Conservation (phyloP, 1,140 invertebrate genomes). For the Euwallacea similis region DNA sequence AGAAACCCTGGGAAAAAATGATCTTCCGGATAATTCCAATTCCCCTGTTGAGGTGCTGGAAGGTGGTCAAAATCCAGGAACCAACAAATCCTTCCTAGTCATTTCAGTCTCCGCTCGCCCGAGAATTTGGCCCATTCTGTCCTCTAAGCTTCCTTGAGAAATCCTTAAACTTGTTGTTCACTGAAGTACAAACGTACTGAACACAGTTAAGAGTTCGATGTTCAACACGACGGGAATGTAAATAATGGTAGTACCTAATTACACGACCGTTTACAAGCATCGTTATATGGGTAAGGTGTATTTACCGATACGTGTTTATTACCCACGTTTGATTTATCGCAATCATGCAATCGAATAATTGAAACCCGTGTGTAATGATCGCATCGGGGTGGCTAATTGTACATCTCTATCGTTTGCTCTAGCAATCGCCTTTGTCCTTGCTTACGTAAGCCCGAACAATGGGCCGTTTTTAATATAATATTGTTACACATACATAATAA, state of each 20-base stretch:
- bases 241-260: constrained; percentile 1
- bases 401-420: neutral
- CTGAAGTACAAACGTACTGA: too few relatives aligned
- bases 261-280: constrained; percentile 1
- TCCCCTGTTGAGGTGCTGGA: too few relatives aligned
- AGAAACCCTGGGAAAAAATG: too few relatives aligned
- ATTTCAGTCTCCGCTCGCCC: too few relatives aligned
- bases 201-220: too few relatives aligned
- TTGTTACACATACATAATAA: constrained; percentile 7
- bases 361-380: neutral
- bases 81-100: too few relatives aligned
- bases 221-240: neutral
- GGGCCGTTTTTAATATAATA: neutral
- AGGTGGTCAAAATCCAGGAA: too few relatives aligned
- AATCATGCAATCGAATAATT: constrained; percentile 6
- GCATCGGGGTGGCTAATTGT: neutral
- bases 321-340: constrained; percentile 2
- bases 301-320: constrained; percentile 1
- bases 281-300: neutral
- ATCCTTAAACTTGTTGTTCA: too few relatives aligned
- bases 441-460: neutral
- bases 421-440: neutral
- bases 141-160: too few relatives aligned
- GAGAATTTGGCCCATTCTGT: too few relatives aligned
- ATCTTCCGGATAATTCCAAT: too few relatives aligned